These are phyloP conservation scores for Hippolais icterina DNA, from an alignment of 2,113 vertebrate genomes.

Conservation along the genomic window DNA sequence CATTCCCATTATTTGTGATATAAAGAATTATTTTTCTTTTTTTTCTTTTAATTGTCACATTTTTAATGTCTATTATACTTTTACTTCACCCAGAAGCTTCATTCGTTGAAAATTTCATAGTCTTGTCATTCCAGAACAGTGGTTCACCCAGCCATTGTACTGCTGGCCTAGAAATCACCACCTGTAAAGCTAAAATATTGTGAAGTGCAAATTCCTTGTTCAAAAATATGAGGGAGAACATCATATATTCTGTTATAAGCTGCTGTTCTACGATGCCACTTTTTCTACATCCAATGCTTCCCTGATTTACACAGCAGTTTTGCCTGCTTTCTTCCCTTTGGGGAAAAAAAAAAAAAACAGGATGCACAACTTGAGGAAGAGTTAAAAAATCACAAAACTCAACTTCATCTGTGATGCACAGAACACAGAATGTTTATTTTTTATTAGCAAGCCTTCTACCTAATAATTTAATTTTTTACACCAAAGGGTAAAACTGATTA, in stretches of 20 bases:
- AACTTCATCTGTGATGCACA: background rate
- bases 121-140: background rate
- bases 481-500: background rate
- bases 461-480: background rate
- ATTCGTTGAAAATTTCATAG: background rate
- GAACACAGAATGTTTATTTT: background rate
- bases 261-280: background rate
- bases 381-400: background rate
- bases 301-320: background rate
- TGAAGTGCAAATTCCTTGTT: background rate
- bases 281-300: background rate
- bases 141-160: background rate
- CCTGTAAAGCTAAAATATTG: background rate
- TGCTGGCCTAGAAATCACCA: background rate
- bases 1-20: background rate
- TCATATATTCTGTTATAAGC: background rate
- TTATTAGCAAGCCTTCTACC: background rate
- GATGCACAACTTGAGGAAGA: background rate
- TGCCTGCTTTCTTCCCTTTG: background rate
- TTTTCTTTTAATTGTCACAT: background rate
- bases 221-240: background rate
- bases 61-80: background rate
- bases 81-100: background rate
- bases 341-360: background rate
- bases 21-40: fast-evolving